Conservation (phyloP, 2,888 invertebrate genomes). For the Lepidochitona cinerea region DNA sequence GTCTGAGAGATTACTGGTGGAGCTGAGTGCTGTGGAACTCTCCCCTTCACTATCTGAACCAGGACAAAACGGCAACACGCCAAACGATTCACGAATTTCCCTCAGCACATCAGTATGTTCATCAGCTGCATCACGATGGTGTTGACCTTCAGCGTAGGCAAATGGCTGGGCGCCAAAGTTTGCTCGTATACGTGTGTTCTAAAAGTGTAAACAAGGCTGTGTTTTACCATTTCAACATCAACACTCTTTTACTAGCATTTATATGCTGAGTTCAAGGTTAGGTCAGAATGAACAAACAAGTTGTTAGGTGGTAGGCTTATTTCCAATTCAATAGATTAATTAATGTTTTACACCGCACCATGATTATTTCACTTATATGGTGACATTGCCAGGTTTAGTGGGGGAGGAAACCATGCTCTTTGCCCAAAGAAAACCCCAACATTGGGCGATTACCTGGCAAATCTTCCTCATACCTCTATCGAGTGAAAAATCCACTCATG, state of each 20-base stretch:
- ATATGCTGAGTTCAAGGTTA: no score
- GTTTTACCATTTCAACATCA: no score
- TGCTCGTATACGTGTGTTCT: conserved; percentile 64
- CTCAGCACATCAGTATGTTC: conserved; percentile 64
- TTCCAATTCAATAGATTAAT: no score
- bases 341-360: no score
- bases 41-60: conserved; percentile 67
- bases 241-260: no score
- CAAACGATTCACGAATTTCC: conserved; percentile 67
- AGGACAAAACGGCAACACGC: conserved; percentile 65
- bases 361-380: no score
- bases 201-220: background rate
- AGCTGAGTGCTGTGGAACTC: conserved; percentile 41
- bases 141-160: conserved; percentile 66
- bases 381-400: no score
- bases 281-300: no score
- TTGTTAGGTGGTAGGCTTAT: no score
- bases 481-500: no score
- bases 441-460: no score
- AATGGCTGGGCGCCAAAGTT: conserved; percentile 69
- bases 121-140: conserved; percentile 66
- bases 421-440: background rate
- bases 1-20: conserved; percentile 30
- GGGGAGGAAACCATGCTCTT: background rate
- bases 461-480: no score